phyloP scores from a whole-genome alignment of 1,140 invertebrate genomes.

The Drosophila obscura region DNA sequence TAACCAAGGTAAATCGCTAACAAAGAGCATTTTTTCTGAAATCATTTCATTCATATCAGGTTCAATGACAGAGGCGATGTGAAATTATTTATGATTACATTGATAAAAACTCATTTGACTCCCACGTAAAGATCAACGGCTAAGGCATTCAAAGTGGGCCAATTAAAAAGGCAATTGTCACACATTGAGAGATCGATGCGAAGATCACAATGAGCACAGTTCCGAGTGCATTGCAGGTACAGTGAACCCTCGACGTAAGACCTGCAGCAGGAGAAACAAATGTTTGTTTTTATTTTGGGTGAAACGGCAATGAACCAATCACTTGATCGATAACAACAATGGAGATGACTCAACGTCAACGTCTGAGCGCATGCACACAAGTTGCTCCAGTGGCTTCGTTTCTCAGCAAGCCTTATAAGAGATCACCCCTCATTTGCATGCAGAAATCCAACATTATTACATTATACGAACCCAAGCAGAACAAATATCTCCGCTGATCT shows the following conservation, averaged over 20 bases:
- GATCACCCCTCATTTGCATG: constrained; percentile 31
- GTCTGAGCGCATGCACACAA: background rate
- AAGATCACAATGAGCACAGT: constrained; percentile 42
- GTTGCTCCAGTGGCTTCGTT: constrained; percentile 5
- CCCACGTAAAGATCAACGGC: constrained; percentile 27
- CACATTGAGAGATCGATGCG: constrained; percentile 54
- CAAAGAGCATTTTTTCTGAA: constrained; percentile 26
- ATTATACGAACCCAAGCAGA: constrained; percentile 9
- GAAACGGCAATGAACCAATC: constrained; percentile 72
- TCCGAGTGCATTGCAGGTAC: constrained; percentile 29
- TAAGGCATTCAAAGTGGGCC: constrained; percentile 44
- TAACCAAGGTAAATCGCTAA: constrained; percentile 15
- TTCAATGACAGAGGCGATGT: constrained; percentile 42
- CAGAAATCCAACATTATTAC: background rate
- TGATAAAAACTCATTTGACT: constrained; percentile 38
- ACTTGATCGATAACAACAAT: constrained; percentile 19
- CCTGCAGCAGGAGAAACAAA: constrained; percentile 28
- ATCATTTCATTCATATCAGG: constrained; percentile 16
- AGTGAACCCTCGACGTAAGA: constrained; percentile 61
- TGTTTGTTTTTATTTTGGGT: constrained; percentile 38
- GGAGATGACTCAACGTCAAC: constrained; percentile 23
- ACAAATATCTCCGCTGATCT: constrained; percentile 46
- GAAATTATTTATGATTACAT: constrained; percentile 35
- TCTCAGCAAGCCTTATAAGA: no score
- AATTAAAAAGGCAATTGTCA: constrained; percentile 75